Conservation (phyloP, 2,888 invertebrate genomes). For the Arrhopalites spinosus region DNA sequence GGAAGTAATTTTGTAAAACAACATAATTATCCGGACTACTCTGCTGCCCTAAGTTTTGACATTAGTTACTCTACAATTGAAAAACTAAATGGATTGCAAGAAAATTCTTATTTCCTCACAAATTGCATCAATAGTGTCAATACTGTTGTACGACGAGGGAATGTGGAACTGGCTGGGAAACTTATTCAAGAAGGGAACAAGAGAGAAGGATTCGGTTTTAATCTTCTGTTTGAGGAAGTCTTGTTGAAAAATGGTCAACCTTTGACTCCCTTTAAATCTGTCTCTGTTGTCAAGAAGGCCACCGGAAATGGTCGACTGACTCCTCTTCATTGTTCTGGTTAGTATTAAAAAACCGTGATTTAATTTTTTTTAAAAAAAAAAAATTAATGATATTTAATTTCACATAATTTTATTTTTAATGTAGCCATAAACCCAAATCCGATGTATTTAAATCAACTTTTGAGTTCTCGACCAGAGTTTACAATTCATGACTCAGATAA, state of each 20-base stretch:
- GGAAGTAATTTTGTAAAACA: neutral
- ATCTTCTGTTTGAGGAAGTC: slow-evolving; percentile 48
- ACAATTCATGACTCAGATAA: slow-evolving; percentile 60
- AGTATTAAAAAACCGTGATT: too few species aligned
- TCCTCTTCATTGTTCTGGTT: slow-evolving; percentile 62
- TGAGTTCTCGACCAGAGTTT: slow-evolving; percentile 59
- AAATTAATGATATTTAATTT: too few species aligned
- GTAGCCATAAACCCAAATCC: slow-evolving; percentile 63
- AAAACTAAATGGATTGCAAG: neutral
- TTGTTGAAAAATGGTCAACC: slow-evolving; percentile 30
- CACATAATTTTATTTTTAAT: too few species aligned
- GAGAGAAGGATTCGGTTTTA: slow-evolving; percentile 50
- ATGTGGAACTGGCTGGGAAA: slow-evolving; percentile 58
- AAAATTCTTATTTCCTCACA: neutral
- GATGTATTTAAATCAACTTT: slow-evolving; percentile 60
- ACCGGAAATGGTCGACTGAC: slow-evolving; percentile 59
- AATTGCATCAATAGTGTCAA: slow-evolving; percentile 54
- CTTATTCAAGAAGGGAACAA: slow-evolving; percentile 37
- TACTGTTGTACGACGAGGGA: slow-evolving; percentile 60
- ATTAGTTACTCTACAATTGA: neutral
- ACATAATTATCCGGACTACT: too few species aligned
- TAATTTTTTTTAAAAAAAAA: too few species aligned
- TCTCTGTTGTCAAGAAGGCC: slow-evolving; percentile 56
- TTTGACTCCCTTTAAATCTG: slow-evolving; percentile 51
- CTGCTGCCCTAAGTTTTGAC: neutral